Percentiles rank a stretch among this genome's conserved stretches.
These are phyloP conservation scores for Ardeotis arabs DNA, from an alignment of 2,113 vertebrate genomes.

Conservation along the genomic window DNA sequence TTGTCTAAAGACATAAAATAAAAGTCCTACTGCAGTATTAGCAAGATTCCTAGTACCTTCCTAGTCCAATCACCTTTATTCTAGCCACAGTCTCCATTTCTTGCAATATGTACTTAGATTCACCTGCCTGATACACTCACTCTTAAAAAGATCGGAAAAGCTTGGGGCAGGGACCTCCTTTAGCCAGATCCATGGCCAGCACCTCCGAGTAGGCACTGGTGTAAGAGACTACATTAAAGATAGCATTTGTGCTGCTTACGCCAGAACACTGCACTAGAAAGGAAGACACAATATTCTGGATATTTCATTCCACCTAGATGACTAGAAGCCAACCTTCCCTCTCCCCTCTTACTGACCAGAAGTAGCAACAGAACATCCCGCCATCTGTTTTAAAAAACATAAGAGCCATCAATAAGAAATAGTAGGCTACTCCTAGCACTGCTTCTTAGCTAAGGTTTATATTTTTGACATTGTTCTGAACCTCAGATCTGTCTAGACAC, in stretches of 20 bases:
- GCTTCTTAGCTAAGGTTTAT: background rate
- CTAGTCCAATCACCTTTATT: background rate
- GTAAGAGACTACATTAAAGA: background rate
- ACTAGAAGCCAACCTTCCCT: background rate
- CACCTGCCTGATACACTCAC: background rate
- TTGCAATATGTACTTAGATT: background rate
- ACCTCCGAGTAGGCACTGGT: background rate
- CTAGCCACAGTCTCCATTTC: background rate
- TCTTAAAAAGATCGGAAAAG: background rate
- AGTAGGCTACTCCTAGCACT: background rate
- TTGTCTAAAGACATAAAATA: background rate
- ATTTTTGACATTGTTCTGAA: background rate
- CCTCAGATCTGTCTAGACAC: background rate
- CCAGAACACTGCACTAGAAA: background rate
- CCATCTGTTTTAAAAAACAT: slow-evolving; percentile 1
- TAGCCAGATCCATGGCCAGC: background rate
- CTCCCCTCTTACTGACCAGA: background rate
- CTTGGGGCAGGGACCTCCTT: background rate
- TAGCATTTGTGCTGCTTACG: background rate
- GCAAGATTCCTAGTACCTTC: background rate
- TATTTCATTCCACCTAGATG: background rate
- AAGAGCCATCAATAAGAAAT: background rate
- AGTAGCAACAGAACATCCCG: background rate
- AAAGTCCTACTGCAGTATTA: background rate
- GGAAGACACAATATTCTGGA: background rate